Conservation (phyloP, 1,140 invertebrate genomes). For the Calliopsis andreniformis region DNA sequence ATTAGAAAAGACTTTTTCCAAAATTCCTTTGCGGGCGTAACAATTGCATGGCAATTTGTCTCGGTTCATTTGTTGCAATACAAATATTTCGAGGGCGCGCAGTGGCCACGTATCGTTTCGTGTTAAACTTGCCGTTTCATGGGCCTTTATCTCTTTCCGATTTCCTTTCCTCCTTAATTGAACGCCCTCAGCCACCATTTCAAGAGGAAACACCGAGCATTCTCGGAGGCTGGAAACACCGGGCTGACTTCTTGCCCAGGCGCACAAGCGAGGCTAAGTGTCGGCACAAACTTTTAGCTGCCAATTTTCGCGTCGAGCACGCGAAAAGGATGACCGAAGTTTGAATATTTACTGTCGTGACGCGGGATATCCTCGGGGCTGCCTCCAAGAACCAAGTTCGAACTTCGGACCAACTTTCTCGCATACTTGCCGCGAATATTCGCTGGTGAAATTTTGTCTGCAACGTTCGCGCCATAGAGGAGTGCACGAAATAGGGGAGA, state of each 20-base stretch:
- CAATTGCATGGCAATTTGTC: neutral
- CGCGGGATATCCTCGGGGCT: neutral
- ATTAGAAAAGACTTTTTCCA: no score
- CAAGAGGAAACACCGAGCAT: no score
- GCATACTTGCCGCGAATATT: neutral
- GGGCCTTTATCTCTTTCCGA: no score
- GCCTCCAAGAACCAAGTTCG: neutral
- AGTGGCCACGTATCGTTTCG: neutral
- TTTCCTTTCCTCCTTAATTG: slow-evolving; percentile 1
- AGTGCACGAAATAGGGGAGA: no score
- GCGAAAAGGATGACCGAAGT: slow-evolving; percentile 16
- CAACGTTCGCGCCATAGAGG: no score
- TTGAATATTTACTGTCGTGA: slow-evolving; percentile 1
- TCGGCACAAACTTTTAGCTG: slow-evolving; percentile 2
- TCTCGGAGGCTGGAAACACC: neutral
- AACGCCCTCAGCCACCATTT: no score
- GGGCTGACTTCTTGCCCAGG: neutral
- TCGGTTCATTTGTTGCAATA: neutral
- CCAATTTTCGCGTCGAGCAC: neutral
- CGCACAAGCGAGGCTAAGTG: neutral
- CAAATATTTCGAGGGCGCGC: slow-evolving; percentile 19
- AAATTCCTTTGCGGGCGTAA: neutral
- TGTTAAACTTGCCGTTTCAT: neutral
- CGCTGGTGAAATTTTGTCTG: neutral
- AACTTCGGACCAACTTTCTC: neutral